These are phyloP conservation scores for Calyptommatus sinebrachiatus DNA, from an alignment of 2,113 vertebrate genomes.

Conservation along the genomic window DNA sequence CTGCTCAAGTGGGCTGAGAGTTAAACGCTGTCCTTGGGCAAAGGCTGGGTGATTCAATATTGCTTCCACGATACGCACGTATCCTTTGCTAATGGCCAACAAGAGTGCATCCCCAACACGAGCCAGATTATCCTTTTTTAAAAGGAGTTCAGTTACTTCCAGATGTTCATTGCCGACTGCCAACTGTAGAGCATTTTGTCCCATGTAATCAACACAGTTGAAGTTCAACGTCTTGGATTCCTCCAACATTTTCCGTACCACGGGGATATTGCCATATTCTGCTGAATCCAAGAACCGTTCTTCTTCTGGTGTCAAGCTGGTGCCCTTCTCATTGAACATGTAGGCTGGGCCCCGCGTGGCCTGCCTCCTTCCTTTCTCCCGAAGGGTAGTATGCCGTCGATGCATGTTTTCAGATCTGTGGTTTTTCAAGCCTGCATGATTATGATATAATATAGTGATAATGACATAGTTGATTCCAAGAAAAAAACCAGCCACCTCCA, in stretches of 20 bases:
- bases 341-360: conserved; percentile 93
- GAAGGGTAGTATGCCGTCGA: conserved; percentile 88
- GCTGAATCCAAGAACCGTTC: conserved; percentile 93
- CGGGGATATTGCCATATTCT: conserved; percentile 95
- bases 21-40: conserved; percentile 83
- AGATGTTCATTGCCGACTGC: conserved; percentile 95
- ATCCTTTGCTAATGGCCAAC: conserved; percentile 94
- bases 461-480: neutral
- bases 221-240: conserved; percentile 96
- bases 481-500: no score
- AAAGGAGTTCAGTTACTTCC: conserved; percentile 92
- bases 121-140: conserved; percentile 91
- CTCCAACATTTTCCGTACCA: conserved; percentile 96
- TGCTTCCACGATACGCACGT: conserved; percentile 94
- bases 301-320: conserved; percentile 88
- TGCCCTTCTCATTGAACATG: conserved; percentile 96
- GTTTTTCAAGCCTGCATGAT: conserved; percentile 64
- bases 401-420: conserved; percentile 83
- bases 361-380: conserved; percentile 95
- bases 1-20: conserved; percentile 89
- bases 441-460: conserved; percentile 8
- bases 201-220: conserved; percentile 97
- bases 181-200: conserved; percentile 92
- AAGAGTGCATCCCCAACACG: conserved; percentile 90
- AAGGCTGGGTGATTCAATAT: conserved; percentile 92